Percentiles rank a stretch among this genome's conserved stretches.
Evolutionary conservation across 2,797 vertebrate genomes (phyloP).

Genomic region (Phataginus tricuspis): DNA sequence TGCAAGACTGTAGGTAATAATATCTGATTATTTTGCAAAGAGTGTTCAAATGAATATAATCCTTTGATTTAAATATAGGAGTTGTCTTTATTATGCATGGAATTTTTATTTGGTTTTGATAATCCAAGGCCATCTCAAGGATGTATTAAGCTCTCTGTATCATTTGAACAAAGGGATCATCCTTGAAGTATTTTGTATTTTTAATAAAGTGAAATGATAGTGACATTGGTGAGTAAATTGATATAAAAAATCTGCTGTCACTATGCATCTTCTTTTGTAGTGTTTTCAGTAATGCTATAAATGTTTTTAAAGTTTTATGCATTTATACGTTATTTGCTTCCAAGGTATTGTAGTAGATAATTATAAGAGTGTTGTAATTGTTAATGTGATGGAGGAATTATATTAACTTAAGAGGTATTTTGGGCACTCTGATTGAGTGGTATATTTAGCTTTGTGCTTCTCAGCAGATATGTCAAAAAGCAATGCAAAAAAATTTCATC

Average conservation of each 20-base stretch:
- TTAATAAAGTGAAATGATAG: conserved; percentile 44
- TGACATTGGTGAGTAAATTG: conserved; percentile 51
- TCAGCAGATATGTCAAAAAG: conserved; percentile 15
- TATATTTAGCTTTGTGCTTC: not conserved
- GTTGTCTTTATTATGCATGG: conserved; percentile 48
- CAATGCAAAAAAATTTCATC: not conserved
- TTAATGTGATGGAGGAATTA: not conserved
- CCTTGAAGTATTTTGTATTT: conserved; percentile 55
- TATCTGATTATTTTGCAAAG: conserved; percentile 70
- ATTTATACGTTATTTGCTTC: not conserved
- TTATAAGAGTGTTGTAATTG: not conserved
- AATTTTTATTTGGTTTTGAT: conserved; percentile 60
- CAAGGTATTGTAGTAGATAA: not conserved
- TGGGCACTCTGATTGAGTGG: not conserved
- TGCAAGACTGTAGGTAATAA: conserved; percentile 45
- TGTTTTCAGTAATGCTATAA: conserved; percentile 19
- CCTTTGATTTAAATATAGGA: conserved; percentile 50
- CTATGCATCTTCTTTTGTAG: not conserved
- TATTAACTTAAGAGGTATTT: conserved; percentile 1
- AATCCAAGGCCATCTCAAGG: conserved; percentile 61
- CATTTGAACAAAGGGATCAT: conserved; percentile 20
- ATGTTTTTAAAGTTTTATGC: not conserved
- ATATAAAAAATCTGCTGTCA: conserved; percentile 6
- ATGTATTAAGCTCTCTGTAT: conserved; percentile 19
- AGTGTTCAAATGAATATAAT: conserved; percentile 58